These are phyloP conservation scores for Scolopax bukidnonensis DNA, from an alignment of 2,797 vertebrate species.

Conservation along the genomic window DNA sequence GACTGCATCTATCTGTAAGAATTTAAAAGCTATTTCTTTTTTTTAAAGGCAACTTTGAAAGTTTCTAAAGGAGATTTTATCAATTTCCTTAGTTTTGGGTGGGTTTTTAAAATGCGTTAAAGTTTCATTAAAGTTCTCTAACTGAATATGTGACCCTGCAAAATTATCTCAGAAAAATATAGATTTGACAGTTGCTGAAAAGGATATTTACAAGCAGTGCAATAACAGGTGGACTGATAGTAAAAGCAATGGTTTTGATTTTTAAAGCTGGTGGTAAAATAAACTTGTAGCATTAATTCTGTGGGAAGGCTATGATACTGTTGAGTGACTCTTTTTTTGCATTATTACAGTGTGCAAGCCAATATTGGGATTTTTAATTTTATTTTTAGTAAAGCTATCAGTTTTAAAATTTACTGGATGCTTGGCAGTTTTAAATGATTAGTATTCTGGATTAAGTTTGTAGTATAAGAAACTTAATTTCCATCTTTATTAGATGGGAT, in stretches of 20 bases:
- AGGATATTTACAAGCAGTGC: neutral
- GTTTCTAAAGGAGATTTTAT: neutral
- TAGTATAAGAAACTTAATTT: neutral
- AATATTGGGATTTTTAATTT: neutral
- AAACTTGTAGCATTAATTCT: neutral
- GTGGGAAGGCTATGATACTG: neutral
- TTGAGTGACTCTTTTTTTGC: neutral
- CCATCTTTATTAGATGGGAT: neutral
- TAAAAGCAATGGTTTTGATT: constrained; percentile 7
- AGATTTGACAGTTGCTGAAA: constrained; percentile 19
- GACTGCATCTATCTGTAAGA: constrained; percentile 90
- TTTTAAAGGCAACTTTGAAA: neutral
- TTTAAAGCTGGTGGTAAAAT: constrained; percentile 36
- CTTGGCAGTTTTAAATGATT: neutral
- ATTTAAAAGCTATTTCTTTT: neutral
- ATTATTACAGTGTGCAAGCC: neutral
- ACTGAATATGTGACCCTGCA: neutral
- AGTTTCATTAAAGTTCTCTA: neutral
- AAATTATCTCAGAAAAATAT: neutral
- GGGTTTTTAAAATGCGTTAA: neutral
- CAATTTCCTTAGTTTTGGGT: neutral
- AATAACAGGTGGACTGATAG: neutral
- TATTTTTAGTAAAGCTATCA: neutral
- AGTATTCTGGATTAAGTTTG: neutral
- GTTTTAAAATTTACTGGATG: neutral